Percentiles rank a stretch among this genome's conserved stretches.
These are phyloP conservation scores for Stenodera caucasica DNA, from an alignment of 2,888 invertebrate species.

Conservation along the genomic window DNA sequence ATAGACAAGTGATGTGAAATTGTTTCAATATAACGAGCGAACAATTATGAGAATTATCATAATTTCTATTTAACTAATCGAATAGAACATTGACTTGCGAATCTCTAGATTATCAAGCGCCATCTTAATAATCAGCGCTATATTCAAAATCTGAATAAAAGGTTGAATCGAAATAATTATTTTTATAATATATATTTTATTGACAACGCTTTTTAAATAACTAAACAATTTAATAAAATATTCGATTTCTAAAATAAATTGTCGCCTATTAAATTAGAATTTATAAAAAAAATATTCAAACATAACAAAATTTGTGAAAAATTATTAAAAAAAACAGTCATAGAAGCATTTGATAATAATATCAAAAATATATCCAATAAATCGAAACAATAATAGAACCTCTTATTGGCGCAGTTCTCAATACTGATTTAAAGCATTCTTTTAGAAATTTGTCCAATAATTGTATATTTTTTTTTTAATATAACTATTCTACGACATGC, in stretches of 20 bases:
- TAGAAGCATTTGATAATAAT: neutral
- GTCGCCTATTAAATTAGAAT: neutral
- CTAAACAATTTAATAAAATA: neutral
- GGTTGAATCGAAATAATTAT: neutral
- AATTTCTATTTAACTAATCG: no score
- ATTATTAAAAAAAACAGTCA: neutral
- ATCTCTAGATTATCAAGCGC: no score
- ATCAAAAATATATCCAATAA: conserved; percentile 1
- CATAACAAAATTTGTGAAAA: neutral
- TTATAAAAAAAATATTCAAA: neutral
- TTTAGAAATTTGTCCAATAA: no score
- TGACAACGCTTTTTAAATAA: neutral
- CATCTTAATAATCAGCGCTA: conserved; percentile 6
- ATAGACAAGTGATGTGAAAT: no score
- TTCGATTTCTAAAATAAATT: neutral
- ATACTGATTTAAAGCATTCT: neutral
- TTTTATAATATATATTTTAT: neutral
- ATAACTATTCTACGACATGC: neutral
- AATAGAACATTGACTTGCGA: no score
- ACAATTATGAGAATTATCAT: no score
- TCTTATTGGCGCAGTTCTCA: neutral
- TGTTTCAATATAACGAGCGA: no score
- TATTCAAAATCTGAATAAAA: neutral
- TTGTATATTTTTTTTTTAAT: no score
- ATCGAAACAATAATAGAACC: neutral